phyloP scores from a whole-genome alignment of 2,797 vertebrate species.

The Spinus olivaceus region DNA sequence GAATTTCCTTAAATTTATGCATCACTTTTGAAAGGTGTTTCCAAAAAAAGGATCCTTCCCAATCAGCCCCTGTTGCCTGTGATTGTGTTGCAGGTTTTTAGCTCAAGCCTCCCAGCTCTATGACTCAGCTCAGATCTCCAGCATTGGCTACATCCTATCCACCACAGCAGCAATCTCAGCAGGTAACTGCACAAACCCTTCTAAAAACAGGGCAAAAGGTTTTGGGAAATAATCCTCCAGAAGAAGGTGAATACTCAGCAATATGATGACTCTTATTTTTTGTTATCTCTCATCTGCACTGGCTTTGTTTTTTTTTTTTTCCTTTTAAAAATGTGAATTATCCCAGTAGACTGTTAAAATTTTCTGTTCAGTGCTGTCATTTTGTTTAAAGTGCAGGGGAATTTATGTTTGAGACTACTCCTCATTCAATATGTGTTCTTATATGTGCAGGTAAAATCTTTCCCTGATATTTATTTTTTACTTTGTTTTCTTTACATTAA shows the following conservation, averaged over 20 bases:
- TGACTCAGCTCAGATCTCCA: constrained; percentile 87
- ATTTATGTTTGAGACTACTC: neutral
- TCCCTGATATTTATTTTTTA: neutral
- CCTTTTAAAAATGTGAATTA: neutral
- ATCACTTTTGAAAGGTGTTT: neutral
- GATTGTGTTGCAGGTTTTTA: constrained; percentile 82
- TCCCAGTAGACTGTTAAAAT: neutral
- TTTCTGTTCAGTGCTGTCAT: neutral
- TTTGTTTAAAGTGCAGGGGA: neutral
- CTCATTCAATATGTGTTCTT: neutral
- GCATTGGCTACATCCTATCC: constrained; percentile 90
- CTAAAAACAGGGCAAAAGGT: neutral
- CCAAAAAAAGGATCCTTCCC: neutral
- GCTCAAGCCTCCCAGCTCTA: constrained; percentile 87
- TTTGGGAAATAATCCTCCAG: neutral
- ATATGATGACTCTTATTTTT: neutral
- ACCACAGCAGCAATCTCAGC: constrained; percentile 83
- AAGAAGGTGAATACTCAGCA: neutral
- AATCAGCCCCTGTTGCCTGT: neutral
- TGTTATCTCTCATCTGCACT: neutral
- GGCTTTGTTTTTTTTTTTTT: neutral
- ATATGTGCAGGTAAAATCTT: neutral
- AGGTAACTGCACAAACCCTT: constrained; percentile 75
- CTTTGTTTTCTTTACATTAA: neutral
- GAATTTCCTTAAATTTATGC: neutral